Conservation (phyloP, 1,140 invertebrate species). For the Drosophila parvula region DNA sequence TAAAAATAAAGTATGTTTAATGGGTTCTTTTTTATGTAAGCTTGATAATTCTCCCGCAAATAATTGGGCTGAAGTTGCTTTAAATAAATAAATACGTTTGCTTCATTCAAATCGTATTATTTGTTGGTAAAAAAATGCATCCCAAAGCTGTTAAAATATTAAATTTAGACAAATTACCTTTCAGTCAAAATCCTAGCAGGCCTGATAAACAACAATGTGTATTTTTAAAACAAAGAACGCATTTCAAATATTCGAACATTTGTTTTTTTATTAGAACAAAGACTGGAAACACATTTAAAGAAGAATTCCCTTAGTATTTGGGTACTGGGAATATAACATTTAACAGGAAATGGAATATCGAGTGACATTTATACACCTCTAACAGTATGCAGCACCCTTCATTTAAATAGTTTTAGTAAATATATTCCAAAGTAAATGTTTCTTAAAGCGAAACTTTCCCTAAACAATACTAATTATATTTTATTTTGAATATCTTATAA, state of each 20-base stretch:
- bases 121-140: neutral
- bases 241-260: slow-evolving; percentile 5
- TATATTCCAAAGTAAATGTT: neutral
- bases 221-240: slow-evolving; percentile 17
- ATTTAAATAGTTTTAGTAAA: neutral
- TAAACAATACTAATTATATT: neutral
- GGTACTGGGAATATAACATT: neutral
- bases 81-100: too few relatives aligned
- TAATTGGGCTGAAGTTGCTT: neutral
- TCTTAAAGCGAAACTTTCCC: neutral
- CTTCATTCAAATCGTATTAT: neutral
- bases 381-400: neutral
- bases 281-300: slow-evolving; percentile 6
- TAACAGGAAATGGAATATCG: neutral
- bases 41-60: neutral
- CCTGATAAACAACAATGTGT: slow-evolving; percentile 8
- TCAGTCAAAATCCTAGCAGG: slow-evolving; percentile 1
- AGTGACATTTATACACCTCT: neutral
- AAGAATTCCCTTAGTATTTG: neutral
- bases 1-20: slow-evolving; percentile 8
- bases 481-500: too few relatives aligned
- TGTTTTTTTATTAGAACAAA: slow-evolving; percentile 16
- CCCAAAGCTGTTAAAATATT: neutral
- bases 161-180: slow-evolving; percentile 1
- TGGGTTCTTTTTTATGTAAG: neutral